Evolutionary conservation across 1,140 invertebrate genomes (phyloP).

Genomic region (Thrips palmi): DNA sequence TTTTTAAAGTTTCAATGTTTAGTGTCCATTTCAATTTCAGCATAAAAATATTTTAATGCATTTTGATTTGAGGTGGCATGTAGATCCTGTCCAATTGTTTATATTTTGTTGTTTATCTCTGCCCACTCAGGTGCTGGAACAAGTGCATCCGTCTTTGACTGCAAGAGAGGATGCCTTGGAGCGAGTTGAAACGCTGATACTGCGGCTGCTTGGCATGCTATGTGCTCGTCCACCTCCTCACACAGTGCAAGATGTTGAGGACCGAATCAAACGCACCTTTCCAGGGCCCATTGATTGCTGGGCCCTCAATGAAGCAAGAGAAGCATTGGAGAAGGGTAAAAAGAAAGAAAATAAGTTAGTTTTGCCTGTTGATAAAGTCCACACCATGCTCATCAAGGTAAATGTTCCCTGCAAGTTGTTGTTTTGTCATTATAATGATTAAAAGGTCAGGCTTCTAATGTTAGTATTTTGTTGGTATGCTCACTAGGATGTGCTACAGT

Average conservation of each 20-base stretch:
- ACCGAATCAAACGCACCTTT: slow-evolving; percentile 77
- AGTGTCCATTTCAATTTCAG: no score
- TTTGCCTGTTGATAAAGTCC: slow-evolving; percentile 79
- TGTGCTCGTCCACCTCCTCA: slow-evolving; percentile 68
- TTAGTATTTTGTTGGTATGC: slow-evolving; percentile 20
- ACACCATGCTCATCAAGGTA: slow-evolving; percentile 78
- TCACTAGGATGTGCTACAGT: slow-evolving; percentile 84
- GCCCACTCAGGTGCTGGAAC: slow-evolving; percentile 56
- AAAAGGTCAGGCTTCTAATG: not conserved
- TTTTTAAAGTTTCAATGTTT: no score
- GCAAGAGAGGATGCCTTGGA: slow-evolving; percentile 80
- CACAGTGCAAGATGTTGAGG: slow-evolving; percentile 74
- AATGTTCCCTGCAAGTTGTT: slow-evolving; percentile 9
- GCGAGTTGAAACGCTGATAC: slow-evolving; percentile 81
- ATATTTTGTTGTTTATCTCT: slow-evolving; percentile 13
- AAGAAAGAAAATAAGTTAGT: slow-evolving; percentile 50
- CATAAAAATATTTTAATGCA: no score
- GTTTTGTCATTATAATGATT: not conserved
- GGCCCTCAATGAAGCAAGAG: slow-evolving; percentile 75
- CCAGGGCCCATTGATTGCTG: slow-evolving; percentile 81
- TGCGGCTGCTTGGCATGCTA: slow-evolving; percentile 72
- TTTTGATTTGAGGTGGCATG: no score
- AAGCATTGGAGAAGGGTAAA: slow-evolving; percentile 63
- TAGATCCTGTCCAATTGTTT: no score
- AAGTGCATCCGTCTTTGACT: slow-evolving; percentile 71